Conservation (phyloP, 2,113 vertebrate species). For the Solea solea region DNA sequence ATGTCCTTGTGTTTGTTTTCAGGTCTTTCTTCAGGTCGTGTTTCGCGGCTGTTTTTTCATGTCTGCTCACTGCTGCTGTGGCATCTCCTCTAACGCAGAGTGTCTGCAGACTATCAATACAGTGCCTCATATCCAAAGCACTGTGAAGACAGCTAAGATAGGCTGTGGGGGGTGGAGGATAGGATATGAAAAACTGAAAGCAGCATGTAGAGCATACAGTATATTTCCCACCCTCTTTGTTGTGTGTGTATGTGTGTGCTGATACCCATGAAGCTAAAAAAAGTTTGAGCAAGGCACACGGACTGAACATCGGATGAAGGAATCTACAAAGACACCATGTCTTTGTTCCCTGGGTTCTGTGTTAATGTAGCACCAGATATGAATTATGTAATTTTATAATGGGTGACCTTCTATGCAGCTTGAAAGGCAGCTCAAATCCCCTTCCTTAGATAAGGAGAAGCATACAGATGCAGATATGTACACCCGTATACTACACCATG, state of each 20-base stretch:
- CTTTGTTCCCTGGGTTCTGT: slow-evolving; percentile 73
- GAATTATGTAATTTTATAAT: slow-evolving; percentile 77
- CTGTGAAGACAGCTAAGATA: slow-evolving; percentile 36
- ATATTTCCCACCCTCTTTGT: slow-evolving; percentile 46
- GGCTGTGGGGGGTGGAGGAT: slow-evolving; percentile 46
- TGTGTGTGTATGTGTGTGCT: slow-evolving; percentile 21
- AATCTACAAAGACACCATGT: slow-evolving; percentile 68
- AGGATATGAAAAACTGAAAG: slow-evolving; percentile 51
- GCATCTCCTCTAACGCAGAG: slow-evolving; percentile 48
- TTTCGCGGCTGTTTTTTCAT: slow-evolving; percentile 16
- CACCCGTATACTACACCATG: not conserved
- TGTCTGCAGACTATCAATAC: slow-evolving; percentile 27
- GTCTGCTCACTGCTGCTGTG: slow-evolving; percentile 18
- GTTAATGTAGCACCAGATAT: slow-evolving; percentile 69
- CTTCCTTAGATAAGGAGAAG: slow-evolving; percentile 32
- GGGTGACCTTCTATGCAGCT: slow-evolving; percentile 64
- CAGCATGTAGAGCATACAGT: slow-evolving; percentile 36
- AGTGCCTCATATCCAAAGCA: slow-evolving; percentile 47
- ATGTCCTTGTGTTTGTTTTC: slow-evolving; percentile 28
- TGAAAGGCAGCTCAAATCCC: slow-evolving; percentile 48
- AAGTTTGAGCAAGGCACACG: slow-evolving; percentile 64
- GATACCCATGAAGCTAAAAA: slow-evolving; percentile 28
- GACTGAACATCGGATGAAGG: slow-evolving; percentile 66
- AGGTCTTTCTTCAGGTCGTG: slow-evolving; percentile 25
- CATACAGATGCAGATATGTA: slow-evolving; percentile 39